Base-by-base conservation (phyloP, 1,140 invertebrate genomes). In the Ectropis grisescens region DNA sequence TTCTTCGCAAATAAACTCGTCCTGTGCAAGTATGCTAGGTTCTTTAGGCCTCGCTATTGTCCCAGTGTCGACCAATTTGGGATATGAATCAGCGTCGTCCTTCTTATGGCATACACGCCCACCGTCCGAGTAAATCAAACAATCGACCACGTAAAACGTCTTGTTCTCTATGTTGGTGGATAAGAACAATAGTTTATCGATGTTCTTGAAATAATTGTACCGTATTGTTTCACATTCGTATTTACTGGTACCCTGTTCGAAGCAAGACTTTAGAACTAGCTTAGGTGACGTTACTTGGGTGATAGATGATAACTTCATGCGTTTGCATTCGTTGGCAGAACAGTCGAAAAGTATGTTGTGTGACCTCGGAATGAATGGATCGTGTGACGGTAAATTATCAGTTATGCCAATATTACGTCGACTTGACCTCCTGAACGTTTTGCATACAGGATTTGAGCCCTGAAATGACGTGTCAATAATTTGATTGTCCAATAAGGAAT, bases 1-100 rank as follows among this genome's bases (percentile, higher is more conserved):
- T 35, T 79, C 48, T 37, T 79, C 65, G 33, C 74, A 79, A 40
- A 79, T 45, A 31, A 70, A 71, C 37, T 79, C 71, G 11, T 79
- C 65, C 39, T 76, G 71, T 2, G 67, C 58, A 4, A 74, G 41
- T 24, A 76, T 35, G 13, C 56, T 59, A 1, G 41, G 15, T 29
- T 68, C 56, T 11, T 62, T 58, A 9, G 64, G 65, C 36, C 60
- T 62, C 9, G 41, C 60, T 39, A 65, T 36, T 12, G 54, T 61
- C 15, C 59, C 69, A 26, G 55, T 55, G 31, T 72, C 55, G 11
- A 71, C 41, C 11, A 72, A 44, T 45, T 62, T 53, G 11, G 46
- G 42, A 37, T 70, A 54, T 41, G 61, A 56, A 42, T 60, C 47
- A 24, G 13, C 30, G 38, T 49, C 41, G 34, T 61, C 47, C 30